Base-by-base conservation (phyloP, 2,797 vertebrate species). In the Clarias pachynema region DNA sequence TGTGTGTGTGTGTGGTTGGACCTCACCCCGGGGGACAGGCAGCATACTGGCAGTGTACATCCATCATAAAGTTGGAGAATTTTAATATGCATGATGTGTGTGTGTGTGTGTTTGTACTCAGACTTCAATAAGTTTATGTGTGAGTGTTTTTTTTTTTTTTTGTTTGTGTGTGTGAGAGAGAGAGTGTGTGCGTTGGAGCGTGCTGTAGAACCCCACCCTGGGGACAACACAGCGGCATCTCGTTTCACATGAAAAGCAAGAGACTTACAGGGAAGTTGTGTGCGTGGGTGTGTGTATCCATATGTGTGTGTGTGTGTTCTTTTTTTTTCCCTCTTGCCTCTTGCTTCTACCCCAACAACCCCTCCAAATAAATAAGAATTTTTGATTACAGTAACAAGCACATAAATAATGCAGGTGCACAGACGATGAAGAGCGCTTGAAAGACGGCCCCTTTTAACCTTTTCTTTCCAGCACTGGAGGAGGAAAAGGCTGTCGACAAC, bases 321-420 rank as follows among this genome's bases (percentile, higher is more conserved):
- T 37, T 53, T 49, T 82, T 57, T 80, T 57, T 88, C 62, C 59
- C 24, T 84, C 18, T 62, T 79, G 79, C 84, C 82, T 86, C 78
- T 86, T 87, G 84, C 65, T 87, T 87, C 81, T 69, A 83, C 88
- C 59, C 86, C 84, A 86, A 49, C 87, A 83, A 65, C 69, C 84
- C 63, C 62, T 84, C 62, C 78, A 93, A 93, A 94, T 94, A 94
- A 95, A 93, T 91, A 92, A 92, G 94, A 95, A 94, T 95, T 94
- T 95, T 94, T 95, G 93, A 95, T 95, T 95, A 95, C 93, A 95
- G 94, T 95, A 95, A 95, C 93, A 92, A 93, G 92, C 86, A 89
- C 88, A 94, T 95, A 92, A 94, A 95, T 95, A 93, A 95, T 95
- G 93, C 93, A 95, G 89, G 74, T 81, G 56, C 86, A 86, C 86